These are phyloP conservation scores for Parasteatoda lunata DNA, from an alignment of 2,888 invertebrate species.

Conservation along the genomic window DNA sequence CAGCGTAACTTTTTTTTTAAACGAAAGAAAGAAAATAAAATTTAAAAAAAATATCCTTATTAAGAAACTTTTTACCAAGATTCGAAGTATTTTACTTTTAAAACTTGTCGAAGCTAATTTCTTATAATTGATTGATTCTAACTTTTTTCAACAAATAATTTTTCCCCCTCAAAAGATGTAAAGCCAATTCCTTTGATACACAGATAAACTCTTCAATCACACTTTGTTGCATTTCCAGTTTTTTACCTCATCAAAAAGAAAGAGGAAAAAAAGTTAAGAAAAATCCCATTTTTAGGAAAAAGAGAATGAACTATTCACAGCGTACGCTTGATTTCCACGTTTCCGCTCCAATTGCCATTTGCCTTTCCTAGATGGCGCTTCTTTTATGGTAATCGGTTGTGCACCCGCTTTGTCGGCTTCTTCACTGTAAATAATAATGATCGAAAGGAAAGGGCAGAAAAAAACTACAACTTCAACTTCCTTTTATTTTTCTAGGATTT, in stretches of 20 bases:
- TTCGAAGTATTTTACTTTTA: not conserved
- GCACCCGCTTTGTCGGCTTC: constrained; percentile 66
- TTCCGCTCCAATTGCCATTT: constrained; percentile 64
- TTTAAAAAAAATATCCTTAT: not conserved
- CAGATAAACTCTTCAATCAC: constrained; percentile 44
- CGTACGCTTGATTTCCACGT: constrained; percentile 54
- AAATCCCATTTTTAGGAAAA: constrained; percentile 9
- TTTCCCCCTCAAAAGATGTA: constrained; percentile 7
- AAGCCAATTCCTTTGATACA: constrained; percentile 52
- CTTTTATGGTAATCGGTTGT: constrained; percentile 67
- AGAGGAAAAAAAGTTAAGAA: constrained; percentile 29
- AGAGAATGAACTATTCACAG: constrained; percentile 29
- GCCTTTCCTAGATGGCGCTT: constrained; percentile 62
- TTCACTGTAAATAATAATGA: constrained; percentile 67
- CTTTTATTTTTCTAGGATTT: constrained; percentile 32
- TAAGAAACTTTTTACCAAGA: not conserved
- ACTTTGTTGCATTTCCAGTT: constrained; percentile 41
- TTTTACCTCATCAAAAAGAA: constrained; percentile 18
- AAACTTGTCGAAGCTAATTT: constrained; percentile 6
- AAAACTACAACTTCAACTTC: constrained; percentile 25
- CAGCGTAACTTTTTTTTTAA: too few species aligned
- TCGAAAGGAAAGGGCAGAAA: constrained; percentile 15
- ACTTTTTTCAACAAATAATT: not conserved
- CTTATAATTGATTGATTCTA: not conserved
- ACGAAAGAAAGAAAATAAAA: too few species aligned